Conservation (phyloP, 2,888 invertebrate species). For the Kryphioiulus occultus region DNA sequence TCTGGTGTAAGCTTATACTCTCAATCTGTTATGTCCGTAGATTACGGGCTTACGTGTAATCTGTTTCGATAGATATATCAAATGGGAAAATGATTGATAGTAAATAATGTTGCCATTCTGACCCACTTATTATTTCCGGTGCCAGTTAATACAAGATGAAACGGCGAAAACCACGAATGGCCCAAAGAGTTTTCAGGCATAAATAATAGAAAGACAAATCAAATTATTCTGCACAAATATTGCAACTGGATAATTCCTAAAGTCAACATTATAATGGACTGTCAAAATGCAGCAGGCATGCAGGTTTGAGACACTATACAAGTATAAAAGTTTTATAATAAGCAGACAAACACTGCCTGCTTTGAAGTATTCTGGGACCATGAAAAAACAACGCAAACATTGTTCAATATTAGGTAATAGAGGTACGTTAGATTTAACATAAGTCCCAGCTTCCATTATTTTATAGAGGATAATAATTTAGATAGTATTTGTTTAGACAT, state of each 20-base stretch:
- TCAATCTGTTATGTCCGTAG: background rate
- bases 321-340: no score
- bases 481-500: no score
- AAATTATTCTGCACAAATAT: background rate
- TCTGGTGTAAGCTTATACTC: background rate
- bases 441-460: no score
- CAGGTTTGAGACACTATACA: no score
- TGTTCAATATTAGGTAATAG: no score
- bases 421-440: no score
- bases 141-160: background rate
- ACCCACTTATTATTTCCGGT: background rate
- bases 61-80: background rate
- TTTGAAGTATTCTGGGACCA: background rate
- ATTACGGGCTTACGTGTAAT: background rate
- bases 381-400: no score
- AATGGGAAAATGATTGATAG: background rate
- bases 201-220: background rate
- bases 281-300: background rate
- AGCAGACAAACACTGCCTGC: background rate
- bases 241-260: background rate
- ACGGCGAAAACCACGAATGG: background rate
- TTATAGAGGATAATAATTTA: no score
- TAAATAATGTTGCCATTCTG: background rate
- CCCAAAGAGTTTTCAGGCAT: background rate
- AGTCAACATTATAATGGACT: background rate